These are phyloP conservation scores for Lamellibrachia satsuma DNA, from an alignment of 2,888 invertebrate genomes.

Conservation along the genomic window DNA sequence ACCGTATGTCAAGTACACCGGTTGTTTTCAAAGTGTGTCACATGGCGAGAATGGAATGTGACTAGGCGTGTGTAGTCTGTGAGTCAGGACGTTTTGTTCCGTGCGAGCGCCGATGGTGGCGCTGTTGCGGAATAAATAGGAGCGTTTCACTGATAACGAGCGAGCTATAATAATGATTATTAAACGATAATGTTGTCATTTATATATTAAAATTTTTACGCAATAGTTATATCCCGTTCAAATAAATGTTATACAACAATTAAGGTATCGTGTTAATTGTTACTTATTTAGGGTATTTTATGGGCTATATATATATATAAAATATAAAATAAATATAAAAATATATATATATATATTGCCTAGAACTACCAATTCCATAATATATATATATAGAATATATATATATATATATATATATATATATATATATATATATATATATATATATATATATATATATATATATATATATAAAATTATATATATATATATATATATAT, in stretches of 20 bases:
- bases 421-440: no score
- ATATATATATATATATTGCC: conserved; percentile 22
- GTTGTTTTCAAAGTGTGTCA: conserved; percentile 7
- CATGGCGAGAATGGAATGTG: not conserved
- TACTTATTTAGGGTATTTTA: no score
- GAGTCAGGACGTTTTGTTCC: not conserved
- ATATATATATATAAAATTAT: not conserved
- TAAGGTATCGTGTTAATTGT: no score
- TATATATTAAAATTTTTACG: no score
- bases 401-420: no score
- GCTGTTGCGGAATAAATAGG: not conserved
- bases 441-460: no score
- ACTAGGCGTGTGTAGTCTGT: not conserved
- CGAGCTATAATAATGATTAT: not conserved
- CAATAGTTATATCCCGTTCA: no score
- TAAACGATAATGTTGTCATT: no score
- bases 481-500: not conserved
- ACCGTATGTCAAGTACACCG: not conserved
- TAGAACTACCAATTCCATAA: not conserved
- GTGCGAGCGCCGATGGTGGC: not conserved
- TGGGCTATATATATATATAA: no score
- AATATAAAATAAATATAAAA: conserved; percentile 24
- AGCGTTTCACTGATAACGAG: no score
- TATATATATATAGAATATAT: not conserved
- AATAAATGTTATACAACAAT: no score